phyloP scores from a whole-genome alignment of 1,140 invertebrate genomes.

The Drosophila lini region DNA sequence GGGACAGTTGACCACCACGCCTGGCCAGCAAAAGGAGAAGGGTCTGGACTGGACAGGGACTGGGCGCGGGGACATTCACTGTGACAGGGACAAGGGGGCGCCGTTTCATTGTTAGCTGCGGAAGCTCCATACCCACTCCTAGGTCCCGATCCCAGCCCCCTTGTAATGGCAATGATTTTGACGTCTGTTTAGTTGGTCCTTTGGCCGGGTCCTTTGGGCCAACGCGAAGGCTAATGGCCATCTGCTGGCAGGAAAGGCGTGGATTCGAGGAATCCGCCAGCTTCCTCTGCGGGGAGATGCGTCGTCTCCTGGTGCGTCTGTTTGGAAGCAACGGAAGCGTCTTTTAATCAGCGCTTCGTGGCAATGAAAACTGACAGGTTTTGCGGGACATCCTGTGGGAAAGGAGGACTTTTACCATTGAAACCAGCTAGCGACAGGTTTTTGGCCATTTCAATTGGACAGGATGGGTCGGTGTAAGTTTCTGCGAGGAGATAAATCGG shows the following conservation, averaged over 20 bases:
- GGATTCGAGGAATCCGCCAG: slow-evolving; percentile 4
- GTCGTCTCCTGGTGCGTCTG: slow-evolving; percentile 35
- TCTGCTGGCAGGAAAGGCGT: slow-evolving; percentile 15
- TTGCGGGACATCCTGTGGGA: slow-evolving; percentile 20
- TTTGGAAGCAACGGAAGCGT: slow-evolving; percentile 45
- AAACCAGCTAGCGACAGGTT: slow-evolving; percentile 12
- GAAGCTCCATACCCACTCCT: slow-evolving; percentile 5
- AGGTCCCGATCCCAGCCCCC: slow-evolving; percentile 25
- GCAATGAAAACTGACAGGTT: slow-evolving; percentile 73
- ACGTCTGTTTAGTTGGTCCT: slow-evolving; percentile 74
- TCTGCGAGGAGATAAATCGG: background rate
- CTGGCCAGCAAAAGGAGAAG: slow-evolving; percentile 12
- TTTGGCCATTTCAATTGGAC: background rate
- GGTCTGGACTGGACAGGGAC: slow-evolving; percentile 5
- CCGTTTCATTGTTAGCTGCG: slow-evolving; percentile 60
- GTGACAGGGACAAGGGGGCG: slow-evolving; percentile 13
- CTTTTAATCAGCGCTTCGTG: slow-evolving; percentile 71
- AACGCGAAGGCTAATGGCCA: slow-evolving; percentile 62
- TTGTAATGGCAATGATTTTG: slow-evolving; percentile 75
- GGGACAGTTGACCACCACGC: slow-evolving; percentile 69
- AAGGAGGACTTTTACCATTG: background rate
- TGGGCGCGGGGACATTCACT: slow-evolving; percentile 5
- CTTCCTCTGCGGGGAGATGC: slow-evolving; percentile 31
- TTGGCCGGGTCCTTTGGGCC: slow-evolving; percentile 16
- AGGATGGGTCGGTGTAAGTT: background rate